A percentile compares a stretch with the other conserved stretches of the same genome.
Conservation (phyloP, 1,140 invertebrate species). For the Orussus abietinus region DNA sequence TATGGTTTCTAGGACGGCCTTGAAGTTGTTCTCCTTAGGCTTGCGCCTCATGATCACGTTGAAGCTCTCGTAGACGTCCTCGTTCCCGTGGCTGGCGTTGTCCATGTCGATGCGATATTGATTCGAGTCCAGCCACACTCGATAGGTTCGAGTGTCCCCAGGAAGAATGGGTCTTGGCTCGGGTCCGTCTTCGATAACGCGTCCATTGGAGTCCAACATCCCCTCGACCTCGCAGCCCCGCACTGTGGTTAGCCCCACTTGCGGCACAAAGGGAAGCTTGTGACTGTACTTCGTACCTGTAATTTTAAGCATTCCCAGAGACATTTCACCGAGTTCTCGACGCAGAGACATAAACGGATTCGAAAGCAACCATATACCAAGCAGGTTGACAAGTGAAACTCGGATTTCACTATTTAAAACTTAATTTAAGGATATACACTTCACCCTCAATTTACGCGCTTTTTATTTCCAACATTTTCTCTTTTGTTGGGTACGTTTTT, state of each 20-base stretch:
- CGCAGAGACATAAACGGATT: too few relatives aligned
- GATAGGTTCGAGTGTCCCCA: slow-evolving; percentile 87
- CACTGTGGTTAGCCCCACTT: slow-evolving; percentile 88
- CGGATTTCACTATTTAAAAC: too few relatives aligned
- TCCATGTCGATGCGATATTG: slow-evolving; percentile 95
- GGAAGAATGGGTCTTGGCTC: slow-evolving; percentile 81
- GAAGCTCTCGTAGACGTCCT: slow-evolving; percentile 92
- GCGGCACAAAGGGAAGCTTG: slow-evolving; percentile 78
- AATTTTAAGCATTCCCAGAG: slow-evolving; percentile 18
- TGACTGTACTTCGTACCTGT: slow-evolving; percentile 76
- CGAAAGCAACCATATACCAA: too few relatives aligned
- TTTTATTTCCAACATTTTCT: too few relatives aligned
- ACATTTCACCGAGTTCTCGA: too few relatives aligned
- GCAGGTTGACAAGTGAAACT: too few relatives aligned
- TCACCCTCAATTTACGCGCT: too few relatives aligned
- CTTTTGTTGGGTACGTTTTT: too few relatives aligned
- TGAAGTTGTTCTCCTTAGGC: slow-evolving; percentile 99
- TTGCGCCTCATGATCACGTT: slow-evolving; percentile 96
- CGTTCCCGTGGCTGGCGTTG: slow-evolving; percentile 67
- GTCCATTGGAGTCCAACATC: slow-evolving; percentile 93
- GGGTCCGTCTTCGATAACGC: slow-evolving; percentile 95
- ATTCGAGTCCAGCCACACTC: slow-evolving; percentile 94
- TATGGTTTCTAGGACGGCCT: slow-evolving; percentile 98
- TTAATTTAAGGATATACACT: too few relatives aligned
- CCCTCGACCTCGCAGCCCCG: slow-evolving; percentile 98